Evolutionary conservation across 2,888 invertebrate genomes (phyloP), one percentile per base, ranked within the genome.

Genomic region (Lasioglossum zephyrum): DNA sequence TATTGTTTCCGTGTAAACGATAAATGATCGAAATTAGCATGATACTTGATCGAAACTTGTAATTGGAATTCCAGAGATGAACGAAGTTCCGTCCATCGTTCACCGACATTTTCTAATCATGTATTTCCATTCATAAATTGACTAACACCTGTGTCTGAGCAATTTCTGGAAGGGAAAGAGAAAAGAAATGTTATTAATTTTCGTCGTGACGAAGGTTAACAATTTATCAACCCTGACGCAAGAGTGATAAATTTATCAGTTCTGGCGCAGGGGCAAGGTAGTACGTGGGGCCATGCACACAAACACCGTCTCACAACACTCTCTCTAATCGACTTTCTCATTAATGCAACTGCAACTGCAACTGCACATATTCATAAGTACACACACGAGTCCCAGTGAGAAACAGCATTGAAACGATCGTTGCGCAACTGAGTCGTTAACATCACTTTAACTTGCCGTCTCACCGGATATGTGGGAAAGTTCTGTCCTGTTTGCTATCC

Each of bases 191-290:
- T 31, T 63, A 63, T 57, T 63, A 63, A 63, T 63, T 63, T 63
- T 63, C 63, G 31, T 41, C 57, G 57, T 22, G 16, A 72, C 63
- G 39, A 75, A 77, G 60, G 57, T 74, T 82, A 77, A 82, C 82
- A 79, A 86, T 88, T 87, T 81, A 79, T 84, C 87, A 79, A 81
- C 82, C 79, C 87, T 87, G 87, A 84, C 82, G 81, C 87, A 84
- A 76, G 81, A 79, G 84, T 79, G 79, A 81, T 79, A 73, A 86
- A 82, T 79, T 80, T 80, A 82, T 84, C 83, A 88, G 78, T 80
- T 74, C 80, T 80, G 82, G 76, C 82, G 84, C 78, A 76, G 88
- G 76, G 81, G 60, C 60, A 84, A 86, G 73, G 75, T 79, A 78
- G 80, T 72, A 63, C 57, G 78, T 70, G 73, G 63, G 63, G 31